Conservation (phyloP, 2,113 vertebrate genomes). For the Perccottus glenii region DNA sequence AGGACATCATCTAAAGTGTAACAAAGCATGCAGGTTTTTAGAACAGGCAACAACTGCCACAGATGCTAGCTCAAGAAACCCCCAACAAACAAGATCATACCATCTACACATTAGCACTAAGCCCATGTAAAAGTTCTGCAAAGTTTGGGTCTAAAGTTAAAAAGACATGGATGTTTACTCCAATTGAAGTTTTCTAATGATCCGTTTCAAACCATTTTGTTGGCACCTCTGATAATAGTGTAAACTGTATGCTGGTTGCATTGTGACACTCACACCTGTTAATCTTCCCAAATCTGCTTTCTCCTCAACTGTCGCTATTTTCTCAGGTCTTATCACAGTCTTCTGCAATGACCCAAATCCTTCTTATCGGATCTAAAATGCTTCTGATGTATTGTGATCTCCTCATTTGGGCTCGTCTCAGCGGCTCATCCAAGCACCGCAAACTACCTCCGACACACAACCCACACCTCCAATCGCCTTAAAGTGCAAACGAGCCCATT, state of each 20-base stretch:
- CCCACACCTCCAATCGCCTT: not conserved
- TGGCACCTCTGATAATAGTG: not conserved
- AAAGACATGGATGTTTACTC: not conserved
- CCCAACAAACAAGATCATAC: too few relatives aligned
- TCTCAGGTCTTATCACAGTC: constrained; percentile 28
- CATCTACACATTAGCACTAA: not conserved
- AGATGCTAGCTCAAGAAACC: too few relatives aligned
- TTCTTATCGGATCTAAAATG: constrained; percentile 30
- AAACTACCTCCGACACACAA: not conserved
- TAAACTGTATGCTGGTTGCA: constrained; percentile 3
- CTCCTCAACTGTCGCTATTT: constrained; percentile 32
- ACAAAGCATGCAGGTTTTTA: too few relatives aligned
- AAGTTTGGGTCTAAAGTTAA: too few relatives aligned
- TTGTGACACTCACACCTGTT: constrained; percentile 17
- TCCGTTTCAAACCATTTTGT: not conserved
- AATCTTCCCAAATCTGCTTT: constrained; percentile 21
- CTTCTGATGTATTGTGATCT: constrained; percentile 20
- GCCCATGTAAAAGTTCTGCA: not conserved
- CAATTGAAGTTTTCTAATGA: not conserved
- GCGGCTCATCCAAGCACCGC: constrained; percentile 4
- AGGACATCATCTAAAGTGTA: too few relatives aligned
- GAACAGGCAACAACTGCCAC: too few relatives aligned
- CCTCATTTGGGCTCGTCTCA: not conserved
- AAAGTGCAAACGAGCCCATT: not conserved
- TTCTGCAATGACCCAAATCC: constrained; percentile 41